Percentiles rank a stretch among this genome's conserved stretches.
phyloP scores from a whole-genome alignment of 2,797 vertebrate species.

The Poecilia gillii region DNA sequence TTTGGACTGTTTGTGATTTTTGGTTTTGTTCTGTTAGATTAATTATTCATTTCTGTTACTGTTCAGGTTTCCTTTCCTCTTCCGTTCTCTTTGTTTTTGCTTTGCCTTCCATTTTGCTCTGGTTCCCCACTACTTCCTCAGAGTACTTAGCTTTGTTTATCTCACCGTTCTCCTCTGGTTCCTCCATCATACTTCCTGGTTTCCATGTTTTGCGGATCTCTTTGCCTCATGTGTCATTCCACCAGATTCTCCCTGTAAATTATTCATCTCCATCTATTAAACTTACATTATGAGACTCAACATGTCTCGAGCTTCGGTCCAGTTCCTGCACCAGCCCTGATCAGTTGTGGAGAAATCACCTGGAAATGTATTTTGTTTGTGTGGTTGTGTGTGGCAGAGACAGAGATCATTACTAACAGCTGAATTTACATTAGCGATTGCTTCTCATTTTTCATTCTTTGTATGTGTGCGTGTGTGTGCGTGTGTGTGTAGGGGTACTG shows the following conservation, averaged over 20 bases:
- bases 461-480: slow-evolving; percentile 9
- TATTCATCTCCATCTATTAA: not conserved
- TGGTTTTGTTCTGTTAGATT: no score
- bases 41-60: no score
- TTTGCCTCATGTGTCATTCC: not conserved
- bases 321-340: not conserved
- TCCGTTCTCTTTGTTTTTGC: no score
- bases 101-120: not conserved
- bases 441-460: slow-evolving; percentile 25
- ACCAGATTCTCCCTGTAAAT: not conserved
- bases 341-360: slow-evolving; percentile 50
- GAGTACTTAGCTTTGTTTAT: not conserved
- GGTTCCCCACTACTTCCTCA: not conserved
- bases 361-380: slow-evolving; percentile 17
- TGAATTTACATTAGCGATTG: slow-evolving; percentile 72
- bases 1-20: no score
- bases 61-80: no score
- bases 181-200: not conserved
- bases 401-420: slow-evolving; percentile 55
- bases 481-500: slow-evolving; percentile 20
- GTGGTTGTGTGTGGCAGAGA: slow-evolving; percentile 16
- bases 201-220: not conserved
- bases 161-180: not conserved
- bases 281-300: not conserved
- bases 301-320: not conserved